A percentile compares a stretch with the other conserved stretches of the same genome.
Conservation (phyloP, 2,113 vertebrate genomes). For the Oreocharis arfaki region DNA sequence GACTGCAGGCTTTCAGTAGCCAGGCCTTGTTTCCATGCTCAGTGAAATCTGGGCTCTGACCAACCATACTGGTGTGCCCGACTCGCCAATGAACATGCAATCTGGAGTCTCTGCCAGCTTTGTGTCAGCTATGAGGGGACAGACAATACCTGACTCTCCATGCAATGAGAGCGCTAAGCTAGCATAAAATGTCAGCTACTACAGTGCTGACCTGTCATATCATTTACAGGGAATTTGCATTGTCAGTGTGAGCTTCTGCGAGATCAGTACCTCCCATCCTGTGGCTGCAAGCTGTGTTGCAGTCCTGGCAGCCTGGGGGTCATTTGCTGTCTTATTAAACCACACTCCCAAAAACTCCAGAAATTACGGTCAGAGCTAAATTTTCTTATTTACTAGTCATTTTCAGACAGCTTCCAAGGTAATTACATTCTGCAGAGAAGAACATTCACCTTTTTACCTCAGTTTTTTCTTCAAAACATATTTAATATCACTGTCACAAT, state of each 20-base stretch:
- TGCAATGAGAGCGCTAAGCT: background rate
- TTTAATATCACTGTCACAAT: background rate
- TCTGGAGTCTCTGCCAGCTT: background rate
- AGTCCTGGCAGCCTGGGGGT: background rate
- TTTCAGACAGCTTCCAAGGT: background rate
- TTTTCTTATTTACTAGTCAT: background rate
- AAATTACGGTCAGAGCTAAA: background rate
- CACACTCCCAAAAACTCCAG: background rate
- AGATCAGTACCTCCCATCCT: background rate
- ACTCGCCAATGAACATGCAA: background rate
- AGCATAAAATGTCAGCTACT: background rate
- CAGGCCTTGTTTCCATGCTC: background rate
- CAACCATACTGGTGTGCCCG: accelerated
- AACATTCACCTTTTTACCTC: background rate
- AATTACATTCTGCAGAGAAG: background rate
- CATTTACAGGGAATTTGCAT: background rate
- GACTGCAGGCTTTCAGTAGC: background rate
- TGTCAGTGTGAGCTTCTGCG: background rate
- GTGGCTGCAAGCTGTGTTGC: background rate
- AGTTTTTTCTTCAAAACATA: background rate
- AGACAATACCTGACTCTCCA: background rate
- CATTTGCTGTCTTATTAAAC: background rate
- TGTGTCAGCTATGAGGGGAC: background rate
- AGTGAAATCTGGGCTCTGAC: background rate
- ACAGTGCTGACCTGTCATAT: background rate